Evolutionary conservation across 2,113 vertebrate genomes (phyloP), one percentile per base, ranked within the genome.

Genomic region (Pampusana beccarii): DNA sequence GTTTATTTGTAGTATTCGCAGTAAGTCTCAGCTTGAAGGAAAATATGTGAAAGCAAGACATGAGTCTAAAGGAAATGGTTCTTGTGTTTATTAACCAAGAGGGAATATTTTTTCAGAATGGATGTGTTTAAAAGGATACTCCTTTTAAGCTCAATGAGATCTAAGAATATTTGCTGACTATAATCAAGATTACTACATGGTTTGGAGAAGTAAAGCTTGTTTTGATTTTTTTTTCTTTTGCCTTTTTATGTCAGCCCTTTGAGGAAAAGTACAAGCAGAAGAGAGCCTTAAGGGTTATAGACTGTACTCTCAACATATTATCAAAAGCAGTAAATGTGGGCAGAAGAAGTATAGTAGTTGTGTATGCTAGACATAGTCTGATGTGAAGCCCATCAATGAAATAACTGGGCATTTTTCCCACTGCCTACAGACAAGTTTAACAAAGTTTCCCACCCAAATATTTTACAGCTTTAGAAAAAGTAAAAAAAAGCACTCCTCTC

Each of bases 41-140:
- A 93, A 82, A 51, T n/a, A 28, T 9, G 24, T 85, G 74, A 91
- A 94, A 95, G 44, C 23, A 88, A 88, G 21, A 34, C 17, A 16
- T 13, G 44, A 82, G 21, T 67, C 53, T 89, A 74, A 89, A 83
- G 64, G 25, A 83, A 90, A 61, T 28, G 1, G 6, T 65, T 82
- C 18, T 90, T 80, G 36, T 73, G 6, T 74, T 95, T 94, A 73
- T 94, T 93, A 92, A 88, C 51, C 29, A 38, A 83, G 48, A 74
- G 26, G 38, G 51, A 92, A 67, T 74, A 51, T 57, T 94, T 91
- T 91, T 87, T 64, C 64, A 67, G 75, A 92, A 88, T 74, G 12
- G 9, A 62, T 80, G 16, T 60, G 24, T 56, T 94, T 92, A 86
- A 88, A 92, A 93, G 28, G 42, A 93, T 16, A 62, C 7, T 88